These are phyloP conservation scores for Tipula helvola DNA, from an alignment of 2,888 invertebrate genomes.

Conservation along the genomic window DNA sequence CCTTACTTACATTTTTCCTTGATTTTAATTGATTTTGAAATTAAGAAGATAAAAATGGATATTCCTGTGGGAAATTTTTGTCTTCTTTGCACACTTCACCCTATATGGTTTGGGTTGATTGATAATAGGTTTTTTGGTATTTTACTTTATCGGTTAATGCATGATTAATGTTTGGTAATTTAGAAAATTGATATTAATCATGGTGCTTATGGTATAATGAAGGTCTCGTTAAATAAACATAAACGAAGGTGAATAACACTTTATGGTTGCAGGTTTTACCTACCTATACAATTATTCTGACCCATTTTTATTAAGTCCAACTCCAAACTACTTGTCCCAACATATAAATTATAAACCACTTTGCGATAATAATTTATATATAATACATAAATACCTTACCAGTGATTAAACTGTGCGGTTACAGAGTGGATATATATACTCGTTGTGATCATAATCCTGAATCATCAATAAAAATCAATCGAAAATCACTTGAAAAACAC, in stretches of 20 bases:
- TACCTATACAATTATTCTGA: too few relatives aligned
- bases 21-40: constrained; percentile 4
- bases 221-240: too few relatives aligned
- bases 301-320: not conserved
- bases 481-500: not conserved
- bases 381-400: not conserved
- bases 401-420: not conserved
- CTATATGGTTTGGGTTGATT: not conserved
- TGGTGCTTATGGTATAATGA: not conserved
- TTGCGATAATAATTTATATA: not conserved
- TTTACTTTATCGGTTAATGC: not conserved
- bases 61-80: not conserved
- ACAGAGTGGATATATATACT: not conserved
- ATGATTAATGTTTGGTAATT: not conserved
- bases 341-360: not conserved
- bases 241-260: too few relatives aligned
- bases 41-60: not conserved
- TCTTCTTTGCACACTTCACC: not conserved
- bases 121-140: not conserved
- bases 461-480: constrained; percentile 4
- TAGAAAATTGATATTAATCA: not conserved
- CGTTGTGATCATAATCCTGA: not conserved
- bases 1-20: not conserved
- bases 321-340: not conserved
- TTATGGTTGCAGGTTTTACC: too few relatives aligned